Evolutionary conservation across 2,888 invertebrate species (phyloP).

Genomic region (Furcula furcula): DNA sequence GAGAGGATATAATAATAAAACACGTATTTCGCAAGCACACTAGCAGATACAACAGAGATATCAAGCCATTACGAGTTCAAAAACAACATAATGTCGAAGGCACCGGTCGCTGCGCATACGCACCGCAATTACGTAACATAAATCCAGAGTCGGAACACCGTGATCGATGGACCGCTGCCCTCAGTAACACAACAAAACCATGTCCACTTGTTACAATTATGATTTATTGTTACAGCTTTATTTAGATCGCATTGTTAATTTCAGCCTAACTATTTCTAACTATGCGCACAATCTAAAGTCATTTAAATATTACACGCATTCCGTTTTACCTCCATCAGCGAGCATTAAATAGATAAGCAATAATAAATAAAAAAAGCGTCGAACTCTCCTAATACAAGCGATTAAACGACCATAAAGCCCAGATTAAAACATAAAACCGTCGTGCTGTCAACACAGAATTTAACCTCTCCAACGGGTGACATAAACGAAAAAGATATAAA

Average conservation of each 20-base stretch:
- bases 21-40: conserved; percentile 48
- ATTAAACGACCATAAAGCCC: conserved; percentile 66
- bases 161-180: conserved; percentile 66
- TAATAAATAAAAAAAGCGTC: conserved; percentile 37
- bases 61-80: conserved; percentile 54
- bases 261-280: conserved; percentile 32
- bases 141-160: conserved; percentile 62
- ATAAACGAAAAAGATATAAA: conserved; percentile 62
- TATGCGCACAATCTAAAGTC: background rate
- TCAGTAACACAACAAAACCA: conserved; percentile 55
- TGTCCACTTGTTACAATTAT: conserved; percentile 58
- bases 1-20: too few species aligned
- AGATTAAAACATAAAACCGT: conserved; percentile 80
- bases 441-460: conserved; percentile 77
- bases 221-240: conserved; percentile 56
- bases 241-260: conserved; percentile 48
- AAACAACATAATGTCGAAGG: conserved; percentile 56
- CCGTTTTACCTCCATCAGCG: conserved; percentile 42
- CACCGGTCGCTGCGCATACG: conserved; percentile 45
- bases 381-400: conserved; percentile 53
- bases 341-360: conserved; percentile 58
- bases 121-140: conserved; percentile 74
- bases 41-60: conserved; percentile 63
- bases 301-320: conserved; percentile 35
- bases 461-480: conserved; percentile 68